Evolutionary conservation across 2,113 vertebrate species (phyloP).

Genomic region (Felis chaus): DNA sequence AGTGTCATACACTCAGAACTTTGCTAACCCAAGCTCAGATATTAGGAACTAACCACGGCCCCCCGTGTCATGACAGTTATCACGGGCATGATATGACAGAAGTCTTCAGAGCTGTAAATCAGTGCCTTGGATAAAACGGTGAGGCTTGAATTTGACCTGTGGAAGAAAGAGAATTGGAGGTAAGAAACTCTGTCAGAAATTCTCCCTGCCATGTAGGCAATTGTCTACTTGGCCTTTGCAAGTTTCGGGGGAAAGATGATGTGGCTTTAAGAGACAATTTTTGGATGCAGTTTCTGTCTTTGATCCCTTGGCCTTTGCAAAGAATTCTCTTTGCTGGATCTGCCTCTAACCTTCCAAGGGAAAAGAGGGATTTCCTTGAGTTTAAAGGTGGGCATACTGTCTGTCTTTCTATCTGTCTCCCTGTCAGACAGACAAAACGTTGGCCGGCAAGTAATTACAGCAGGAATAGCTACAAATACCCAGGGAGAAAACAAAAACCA

Average conservation of each 20-base stretch:
- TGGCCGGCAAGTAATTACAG: slow-evolving; percentile 31
- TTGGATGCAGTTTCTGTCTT: slow-evolving; percentile 26
- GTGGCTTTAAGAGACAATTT: slow-evolving; percentile 40
- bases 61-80: background rate
- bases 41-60: background rate
- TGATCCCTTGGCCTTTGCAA: slow-evolving; percentile 44
- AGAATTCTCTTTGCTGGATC: slow-evolving; percentile 42
- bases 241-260: background rate
- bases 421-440: slow-evolving; percentile 35
- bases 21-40: background rate
- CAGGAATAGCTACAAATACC: slow-evolving; percentile 11
- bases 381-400: slow-evolving; percentile 48
- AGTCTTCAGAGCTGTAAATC: background rate
- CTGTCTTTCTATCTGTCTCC: slow-evolving; percentile 56
- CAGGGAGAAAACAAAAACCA: slow-evolving; percentile 21
- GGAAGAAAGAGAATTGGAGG: background rate
- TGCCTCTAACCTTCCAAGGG: background rate
- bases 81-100: background rate
- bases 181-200: slow-evolving; percentile 31
- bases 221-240: slow-evolving; percentile 49
- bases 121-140: background rate
- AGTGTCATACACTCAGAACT: background rate
- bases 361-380: slow-evolving; percentile 36
- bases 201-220: background rate
- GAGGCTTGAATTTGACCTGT: background rate